Evolutionary conservation across 2,797 vertebrate genomes (phyloP).

Genomic region (Salarias fasciatus): DNA sequence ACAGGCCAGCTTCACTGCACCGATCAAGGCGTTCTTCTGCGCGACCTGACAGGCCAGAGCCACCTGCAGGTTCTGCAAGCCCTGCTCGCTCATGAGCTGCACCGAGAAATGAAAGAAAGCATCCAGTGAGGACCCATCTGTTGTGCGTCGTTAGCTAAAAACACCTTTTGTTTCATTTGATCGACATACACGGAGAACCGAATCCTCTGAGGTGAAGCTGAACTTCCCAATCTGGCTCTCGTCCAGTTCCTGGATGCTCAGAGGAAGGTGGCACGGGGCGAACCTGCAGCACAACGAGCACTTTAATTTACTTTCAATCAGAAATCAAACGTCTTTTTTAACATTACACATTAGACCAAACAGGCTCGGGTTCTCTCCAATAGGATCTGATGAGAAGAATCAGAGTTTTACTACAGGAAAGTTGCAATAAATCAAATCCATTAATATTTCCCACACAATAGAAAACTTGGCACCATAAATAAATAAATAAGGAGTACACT

Average conservation of each 20-base stretch:
- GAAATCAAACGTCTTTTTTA: no score
- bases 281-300: conserved; percentile 66
- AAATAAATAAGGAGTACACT: no score
- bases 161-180: neutral
- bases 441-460: no score
- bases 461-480: no score
- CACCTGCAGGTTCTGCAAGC: conserved; percentile 82
- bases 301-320: neutral
- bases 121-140: neutral
- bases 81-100: conserved; percentile 78
- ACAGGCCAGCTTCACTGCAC: conserved; percentile 75
- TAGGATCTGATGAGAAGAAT: no score
- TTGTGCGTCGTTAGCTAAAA: no score
- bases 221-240: conserved; percentile 82
- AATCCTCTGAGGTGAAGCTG: conserved; percentile 78
- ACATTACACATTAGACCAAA: no score
- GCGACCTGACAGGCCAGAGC: conserved; percentile 81
- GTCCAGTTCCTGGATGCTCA: conserved; percentile 83
- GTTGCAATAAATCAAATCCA: no score
- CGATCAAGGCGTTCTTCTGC: conserved; percentile 84
- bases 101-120: neutral
- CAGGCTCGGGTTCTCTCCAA: no score
- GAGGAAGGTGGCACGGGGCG: conserved; percentile 70
- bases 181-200: conserved; percentile 75
- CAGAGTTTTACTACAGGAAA: no score